Base-by-base conservation (phyloP, 2,888 invertebrate species). In the Drosophila nr. perissopoda region DNA sequence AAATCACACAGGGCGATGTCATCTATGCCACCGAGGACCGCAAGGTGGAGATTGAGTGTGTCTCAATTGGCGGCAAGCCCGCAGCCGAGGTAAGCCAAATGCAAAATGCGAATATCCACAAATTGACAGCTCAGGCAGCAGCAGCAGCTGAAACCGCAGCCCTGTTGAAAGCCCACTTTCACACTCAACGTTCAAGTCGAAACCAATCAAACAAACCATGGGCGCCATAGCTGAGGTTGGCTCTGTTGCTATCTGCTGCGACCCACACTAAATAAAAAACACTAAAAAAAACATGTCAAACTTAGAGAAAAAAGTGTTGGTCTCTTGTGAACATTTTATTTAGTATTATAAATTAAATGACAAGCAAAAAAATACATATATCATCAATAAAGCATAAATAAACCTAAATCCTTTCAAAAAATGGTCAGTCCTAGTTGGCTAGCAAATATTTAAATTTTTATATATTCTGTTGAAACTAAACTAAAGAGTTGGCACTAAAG, bases 51-150 rank as follows among this genome's bases (percentile, higher is more conserved):
- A 95, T 99, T 92, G 98, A 98, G 90, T 99, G 99, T 93, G 95
- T 96, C 61, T 98, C 98, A 72, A 94, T 96, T 63, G 98, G 97
- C 63, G 99, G 99, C 62, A 98, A 98, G 93, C 99, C 99, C 21
- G 97, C 98, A 1, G 98, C 99, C 48, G 97, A 98, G 95, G 97
- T 97, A 93, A 95, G 94, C 91, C 51, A 31, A 57, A 8, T 56
- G 4, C 4, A 27, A 42, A 40, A 57, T 8, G n/a, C 13, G 33
- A 36, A 36, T 13, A 54, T n/a, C 34, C 1, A 2, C 11, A 48
- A 4, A 13, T 38, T 60, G 40, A 48, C 29, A 48, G n/a, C 34
- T 42, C 63, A 33, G n/a, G 49, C 25, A 25, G 13, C 16, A 49
- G 42, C 64, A 40, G 48, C 38, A 69, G 53, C 64, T 38, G 10